Evolutionary conservation across 92 coral and sea anemone genomes (phyloP), one percentile per base, ranked within the genome.

Genomic region (Phenganax stokvisi): DNA sequence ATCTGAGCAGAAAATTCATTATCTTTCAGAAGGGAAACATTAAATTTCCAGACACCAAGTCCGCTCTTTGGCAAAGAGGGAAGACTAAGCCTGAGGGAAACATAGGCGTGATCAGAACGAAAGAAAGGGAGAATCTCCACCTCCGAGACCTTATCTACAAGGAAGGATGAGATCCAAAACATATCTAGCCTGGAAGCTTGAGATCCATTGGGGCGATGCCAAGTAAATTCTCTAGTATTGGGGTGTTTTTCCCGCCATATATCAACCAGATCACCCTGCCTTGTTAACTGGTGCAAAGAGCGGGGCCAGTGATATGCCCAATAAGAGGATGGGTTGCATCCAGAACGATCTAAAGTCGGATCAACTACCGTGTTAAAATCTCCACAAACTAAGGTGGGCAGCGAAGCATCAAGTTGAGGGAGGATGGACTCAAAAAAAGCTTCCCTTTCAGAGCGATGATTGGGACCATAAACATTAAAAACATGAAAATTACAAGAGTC

Each of bases 1-100:
- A 73, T 72, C 58, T 76, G 76, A 17, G 47, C 53, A n/a, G 54
- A 58, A 54, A 77, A 77, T 54, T 75, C 83, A 47, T 82, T 80
- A 53, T 83, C 68, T 75, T 76, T 80, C 5, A 87, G 67, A 20
- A 83, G 74, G 27, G 87, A 87, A 57, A 58, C 72, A 54, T 87
- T 83, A 3, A 83, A 53, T 58, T 83, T 83, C 86, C 86, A 86
- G 31, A 83, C 79, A 1, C 86, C 86, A 28, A 84, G 89, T 8
- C 87, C 87, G 12, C 81, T 51, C 12, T 72, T 72, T 0, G 10
- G 0, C 17, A 6, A 7, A 17, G 30, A 12, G 15, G 25, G 8
- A 0, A 12, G 20, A 7, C 17, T 12, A 3, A 68, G 5, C 6
- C 10, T 0, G 7, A 76, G 44, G 0, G 2, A 5, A 2, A 81